Evolutionary conservation across 2,888 invertebrate species (phyloP).

Genomic region (Autographa pulchrina): DNA sequence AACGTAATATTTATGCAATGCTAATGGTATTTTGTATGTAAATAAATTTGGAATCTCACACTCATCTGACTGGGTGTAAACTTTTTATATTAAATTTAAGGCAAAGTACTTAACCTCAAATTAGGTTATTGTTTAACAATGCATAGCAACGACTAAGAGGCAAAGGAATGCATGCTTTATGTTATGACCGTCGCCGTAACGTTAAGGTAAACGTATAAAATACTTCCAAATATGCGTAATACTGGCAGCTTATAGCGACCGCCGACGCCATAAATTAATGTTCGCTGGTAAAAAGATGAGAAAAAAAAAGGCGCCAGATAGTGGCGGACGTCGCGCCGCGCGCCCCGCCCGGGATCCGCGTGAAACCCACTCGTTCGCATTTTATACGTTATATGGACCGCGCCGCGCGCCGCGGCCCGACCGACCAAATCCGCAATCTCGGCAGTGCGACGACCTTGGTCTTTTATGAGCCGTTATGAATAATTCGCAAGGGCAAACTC

Average conservation of each 20-base stretch:
- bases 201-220: slow-evolving; percentile 27
- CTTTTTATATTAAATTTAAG: slow-evolving; percentile 2
- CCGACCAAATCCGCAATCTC: slow-evolving; percentile 82
- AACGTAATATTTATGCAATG: slow-evolving; percentile 43
- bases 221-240: slow-evolving; percentile 65
- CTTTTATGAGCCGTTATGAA: slow-evolving; percentile 78
- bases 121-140: slow-evolving; percentile 27
- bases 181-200: slow-evolving; percentile 30
- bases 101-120: neutral
- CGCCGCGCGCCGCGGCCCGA: slow-evolving; percentile 55
- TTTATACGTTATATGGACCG: slow-evolving; percentile 65
- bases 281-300: slow-evolving; percentile 55
- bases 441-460: slow-evolving; percentile 86
- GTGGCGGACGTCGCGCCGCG: slow-evolving; percentile 47
- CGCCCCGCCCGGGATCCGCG: slow-evolving; percentile 74
- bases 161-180: slow-evolving; percentile 32
- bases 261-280: slow-evolving; percentile 64
- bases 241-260: slow-evolving; percentile 70
- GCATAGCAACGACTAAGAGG: slow-evolving; percentile 10
- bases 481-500: slow-evolving; percentile 75
- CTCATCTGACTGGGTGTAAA: slow-evolving; percentile 6
- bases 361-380: slow-evolving; percentile 80
- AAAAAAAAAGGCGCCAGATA: slow-evolving; percentile 66
- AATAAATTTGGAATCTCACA: slow-evolving; percentile 44
- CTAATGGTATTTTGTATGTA: slow-evolving; percentile 29